Conservation (phyloP, 1,140 invertebrate species). For the Lasioglossum albipes region DNA sequence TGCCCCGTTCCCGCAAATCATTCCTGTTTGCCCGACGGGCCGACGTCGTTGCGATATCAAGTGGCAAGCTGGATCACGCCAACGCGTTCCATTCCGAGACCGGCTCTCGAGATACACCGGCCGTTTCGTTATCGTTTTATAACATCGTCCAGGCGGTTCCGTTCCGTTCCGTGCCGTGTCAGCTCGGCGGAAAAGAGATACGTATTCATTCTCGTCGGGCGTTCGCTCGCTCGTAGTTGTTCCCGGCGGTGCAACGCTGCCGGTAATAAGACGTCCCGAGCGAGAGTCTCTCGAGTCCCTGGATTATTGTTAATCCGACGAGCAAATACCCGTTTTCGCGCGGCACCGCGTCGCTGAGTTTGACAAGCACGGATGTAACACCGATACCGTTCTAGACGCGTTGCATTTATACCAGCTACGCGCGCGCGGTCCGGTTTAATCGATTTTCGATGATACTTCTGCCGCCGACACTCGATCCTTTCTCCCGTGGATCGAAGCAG, state of each 20-base stretch:
- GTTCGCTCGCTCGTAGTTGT: too few relatives aligned
- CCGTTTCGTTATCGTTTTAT: background rate
- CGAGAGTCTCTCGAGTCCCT: background rate
- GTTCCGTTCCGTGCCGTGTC: background rate
- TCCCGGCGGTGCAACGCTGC: too few relatives aligned
- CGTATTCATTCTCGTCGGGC: background rate
- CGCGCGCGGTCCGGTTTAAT: background rate
- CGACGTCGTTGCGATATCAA: background rate
- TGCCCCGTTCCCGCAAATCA: background rate
- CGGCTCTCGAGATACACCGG: background rate
- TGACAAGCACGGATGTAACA: background rate
- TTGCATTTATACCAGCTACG: background rate
- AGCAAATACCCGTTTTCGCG: background rate
- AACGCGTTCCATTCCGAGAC: background rate
- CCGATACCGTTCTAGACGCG: background rate
- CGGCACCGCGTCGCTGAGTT: background rate
- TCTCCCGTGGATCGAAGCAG: background rate
- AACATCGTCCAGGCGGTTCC: background rate
- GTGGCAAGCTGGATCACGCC: background rate
- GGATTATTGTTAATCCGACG: slow-evolving; percentile 45
- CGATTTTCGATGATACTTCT: slow-evolving; percentile 16
- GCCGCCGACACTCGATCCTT: background rate
- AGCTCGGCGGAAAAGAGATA: background rate
- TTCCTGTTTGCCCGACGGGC: slow-evolving; percentile 20
- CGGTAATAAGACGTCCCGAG: background rate